phyloP scores from a whole-genome alignment of 2,888 invertebrate genomes.

The Hetaerina titia region DNA sequence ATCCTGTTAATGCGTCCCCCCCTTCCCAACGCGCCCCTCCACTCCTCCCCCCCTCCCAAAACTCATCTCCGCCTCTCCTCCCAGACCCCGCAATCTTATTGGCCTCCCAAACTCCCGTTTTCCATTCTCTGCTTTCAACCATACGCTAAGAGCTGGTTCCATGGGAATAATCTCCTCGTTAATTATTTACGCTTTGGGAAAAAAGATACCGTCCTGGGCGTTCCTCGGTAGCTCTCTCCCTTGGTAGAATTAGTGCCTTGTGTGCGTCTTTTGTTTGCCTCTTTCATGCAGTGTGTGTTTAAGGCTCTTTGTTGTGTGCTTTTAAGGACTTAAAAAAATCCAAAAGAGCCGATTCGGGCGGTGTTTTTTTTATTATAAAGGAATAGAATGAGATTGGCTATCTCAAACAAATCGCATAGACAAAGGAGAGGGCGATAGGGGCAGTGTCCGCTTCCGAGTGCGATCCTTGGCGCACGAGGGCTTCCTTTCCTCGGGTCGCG shows the following conservation, averaged over 20 bases:
- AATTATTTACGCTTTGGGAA: conserved; percentile 46
- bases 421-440: background rate
- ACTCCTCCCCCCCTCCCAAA: background rate
- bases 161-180: conserved; percentile 41
- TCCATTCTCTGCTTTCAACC: background rate
- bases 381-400: background rate
- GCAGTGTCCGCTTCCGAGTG: background rate
- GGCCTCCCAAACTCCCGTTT: background rate
- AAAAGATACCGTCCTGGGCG: conserved; percentile 50
- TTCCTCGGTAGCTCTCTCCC: background rate
- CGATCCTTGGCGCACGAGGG: no score
- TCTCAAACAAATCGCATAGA: background rate
- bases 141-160: conserved; percentile 22
- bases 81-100: conserved; percentile 33
- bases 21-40: background rate
- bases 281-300: background rate
- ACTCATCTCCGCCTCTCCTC: no score
- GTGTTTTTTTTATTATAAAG: background rate
- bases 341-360: background rate
- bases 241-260: background rate
- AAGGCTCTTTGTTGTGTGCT: background rate
- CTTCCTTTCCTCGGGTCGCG: no score
- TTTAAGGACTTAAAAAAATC: background rate
- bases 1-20: background rate
- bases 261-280: conserved; percentile 26